These are phyloP conservation scores for Leptestheria dahalacensis DNA, from an alignment of 1,140 invertebrate species.

Conservation along the genomic window DNA sequence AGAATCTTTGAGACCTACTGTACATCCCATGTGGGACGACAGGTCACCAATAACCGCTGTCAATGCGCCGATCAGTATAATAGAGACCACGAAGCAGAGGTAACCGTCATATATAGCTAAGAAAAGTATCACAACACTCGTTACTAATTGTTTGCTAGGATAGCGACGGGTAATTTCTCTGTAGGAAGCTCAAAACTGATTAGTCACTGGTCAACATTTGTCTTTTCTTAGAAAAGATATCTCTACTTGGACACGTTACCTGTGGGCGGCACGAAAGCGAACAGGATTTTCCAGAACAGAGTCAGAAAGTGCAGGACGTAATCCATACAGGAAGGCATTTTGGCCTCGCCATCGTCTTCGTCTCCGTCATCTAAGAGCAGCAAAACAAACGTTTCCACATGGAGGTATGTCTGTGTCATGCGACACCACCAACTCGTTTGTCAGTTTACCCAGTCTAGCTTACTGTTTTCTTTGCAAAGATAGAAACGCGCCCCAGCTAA, in stretches of 20 bases:
- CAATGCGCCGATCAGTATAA: conserved; percentile 39
- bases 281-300: conserved; percentile 94
- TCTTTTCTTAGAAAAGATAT: background rate
- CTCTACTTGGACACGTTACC: conserved; percentile 44
- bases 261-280: conserved; percentile 94
- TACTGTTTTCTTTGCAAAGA: too few species aligned
- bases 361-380: conserved; percentile 30
- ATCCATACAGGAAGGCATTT: conserved; percentile 63
- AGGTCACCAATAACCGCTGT: conserved; percentile 46
- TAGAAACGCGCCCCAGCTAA: too few species aligned
- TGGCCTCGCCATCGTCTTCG: conserved; percentile 44
- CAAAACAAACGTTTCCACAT: background rate
- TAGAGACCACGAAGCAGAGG: conserved; percentile 40
- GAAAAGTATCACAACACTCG: conserved; percentile 1
- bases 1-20: conserved; percentile 41
- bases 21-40: conserved; percentile 44
- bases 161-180: too few species aligned
- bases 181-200: background rate
- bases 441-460: too few species aligned
- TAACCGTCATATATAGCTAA: conserved; percentile 30
- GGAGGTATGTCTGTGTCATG: background rate
- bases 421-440: too few species aligned
- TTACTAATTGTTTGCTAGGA: too few species aligned
- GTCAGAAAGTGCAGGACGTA: conserved; percentile 93
- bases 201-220: background rate